Evolutionary conservation across 1,140 invertebrate species (phyloP), one percentile per base, ranked within the genome.

Genomic region (Formica selysi): DNA sequence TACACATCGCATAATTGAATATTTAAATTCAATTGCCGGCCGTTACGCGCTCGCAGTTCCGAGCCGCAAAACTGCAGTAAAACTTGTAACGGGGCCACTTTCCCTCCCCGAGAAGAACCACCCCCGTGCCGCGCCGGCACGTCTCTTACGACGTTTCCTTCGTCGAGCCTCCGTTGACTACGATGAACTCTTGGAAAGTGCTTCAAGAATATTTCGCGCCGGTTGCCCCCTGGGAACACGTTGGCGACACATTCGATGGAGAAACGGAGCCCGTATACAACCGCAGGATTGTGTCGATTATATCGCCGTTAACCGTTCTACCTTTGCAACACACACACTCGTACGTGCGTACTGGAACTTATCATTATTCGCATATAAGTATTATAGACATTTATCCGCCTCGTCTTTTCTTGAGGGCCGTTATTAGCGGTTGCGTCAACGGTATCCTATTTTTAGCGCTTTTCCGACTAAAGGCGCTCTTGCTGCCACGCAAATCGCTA

Each of bases 1-100:
- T 96, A 95, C 95, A 96, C 95, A 96, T 95, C 95, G 95, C 95
- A 96, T 96, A 95, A 95, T 95, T 95, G 94, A 95, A 95, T 94
- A 95, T 95, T 95, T 96, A 95, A 96, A 95, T 95, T 95, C 95
- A 95, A 96, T 95, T 95, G 95, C 94, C 90, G 86, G 88, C 92
- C 93, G 92, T 94, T 94, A 94, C 93, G 93, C 94, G 93, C 94
- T 94, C 94, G 92, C 93, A 93, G 92, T 94, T 92, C 93, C 92
- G 92, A 95, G 94, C 94, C 94, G 93, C 95, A 95, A 95, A 95
- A 95, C 94, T 95, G 95, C 94, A 95, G 94, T 95, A 95, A 95
- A 95, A 95, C 94, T 95, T 95, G 95, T 95, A 95, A 95, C 94
- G 93, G 94, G 93, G 94, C 94, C 94, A 95, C 94, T 95, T 95